phyloP scores from a whole-genome alignment of 1,140 invertebrate genomes.

The Ephestia elutella region DNA sequence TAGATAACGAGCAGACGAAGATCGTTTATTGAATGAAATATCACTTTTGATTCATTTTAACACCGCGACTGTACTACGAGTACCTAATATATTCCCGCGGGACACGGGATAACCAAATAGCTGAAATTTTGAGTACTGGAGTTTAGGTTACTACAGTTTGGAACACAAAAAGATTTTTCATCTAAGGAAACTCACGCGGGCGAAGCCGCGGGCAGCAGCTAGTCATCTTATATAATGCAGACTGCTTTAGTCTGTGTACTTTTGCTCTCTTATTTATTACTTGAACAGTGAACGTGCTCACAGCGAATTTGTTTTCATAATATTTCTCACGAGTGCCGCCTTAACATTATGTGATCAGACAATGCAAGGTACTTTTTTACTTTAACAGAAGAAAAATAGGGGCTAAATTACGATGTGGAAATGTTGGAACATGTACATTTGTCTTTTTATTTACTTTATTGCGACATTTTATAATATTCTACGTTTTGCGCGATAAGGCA shows the following conservation, averaged over 20 bases:
- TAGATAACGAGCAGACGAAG: no score
- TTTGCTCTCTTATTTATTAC: conserved; percentile 70
- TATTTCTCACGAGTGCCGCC: conserved; percentile 62
- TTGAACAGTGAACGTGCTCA: conserved; percentile 67
- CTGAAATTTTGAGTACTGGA: no score
- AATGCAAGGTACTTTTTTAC: conserved; percentile 31
- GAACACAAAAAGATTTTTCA: no score
- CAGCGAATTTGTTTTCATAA: conserved; percentile 73
- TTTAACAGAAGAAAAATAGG: conserved; percentile 25
- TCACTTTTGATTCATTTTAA: no score
- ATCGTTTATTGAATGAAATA: no score
- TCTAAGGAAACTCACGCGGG: no score
- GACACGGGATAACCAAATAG: no score
- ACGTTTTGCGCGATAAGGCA: conserved; percentile 58
- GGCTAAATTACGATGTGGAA: conserved; percentile 23
- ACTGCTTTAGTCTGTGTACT: conserved; percentile 32
- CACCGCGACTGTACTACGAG: no score
- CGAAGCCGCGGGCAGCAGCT: no score
- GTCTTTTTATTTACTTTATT: conserved; percentile 71
- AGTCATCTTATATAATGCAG: background rate
- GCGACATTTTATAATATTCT: conserved; percentile 71
- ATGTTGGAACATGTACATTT: conserved; percentile 46
- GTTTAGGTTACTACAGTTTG: no score
- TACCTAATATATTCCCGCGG: no score
- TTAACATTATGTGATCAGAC: conserved; percentile 41